Percentiles rank a stretch among this genome's conserved stretches.
Evolutionary conservation across 2,797 vertebrate genomes (phyloP).

Genomic region (Macropus fuliginosus): DNA sequence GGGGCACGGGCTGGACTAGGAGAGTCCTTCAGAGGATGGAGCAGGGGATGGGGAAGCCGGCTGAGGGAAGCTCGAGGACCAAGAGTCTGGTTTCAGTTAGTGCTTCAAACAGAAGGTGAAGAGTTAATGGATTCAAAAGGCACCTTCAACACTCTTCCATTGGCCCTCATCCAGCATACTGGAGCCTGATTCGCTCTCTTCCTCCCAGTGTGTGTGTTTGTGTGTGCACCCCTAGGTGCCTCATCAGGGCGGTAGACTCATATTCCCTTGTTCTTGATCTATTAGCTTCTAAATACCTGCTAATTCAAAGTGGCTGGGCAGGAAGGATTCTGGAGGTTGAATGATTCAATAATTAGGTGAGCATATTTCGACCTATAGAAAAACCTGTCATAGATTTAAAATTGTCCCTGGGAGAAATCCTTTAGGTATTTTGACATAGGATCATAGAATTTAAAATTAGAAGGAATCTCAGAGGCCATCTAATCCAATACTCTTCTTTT

Average conservation of each 20-base stretch:
- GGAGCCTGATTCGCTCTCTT: background rate
- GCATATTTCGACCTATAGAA: background rate
- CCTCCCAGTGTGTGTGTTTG: background rate
- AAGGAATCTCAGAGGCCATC: background rate
- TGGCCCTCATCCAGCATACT: background rate
- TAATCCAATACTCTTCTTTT: background rate
- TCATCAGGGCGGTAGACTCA: background rate
- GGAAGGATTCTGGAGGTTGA: background rate
- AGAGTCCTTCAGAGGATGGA: background rate
- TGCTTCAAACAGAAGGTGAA: conserved; percentile 14
- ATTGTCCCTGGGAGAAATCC: background rate
- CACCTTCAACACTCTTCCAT: background rate
- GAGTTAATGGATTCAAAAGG: background rate
- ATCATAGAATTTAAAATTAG: background rate
- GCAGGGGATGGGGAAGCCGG: background rate
- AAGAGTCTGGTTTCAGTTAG: background rate
- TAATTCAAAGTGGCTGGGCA: background rate
- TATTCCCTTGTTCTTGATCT: background rate
- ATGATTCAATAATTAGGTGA: background rate
- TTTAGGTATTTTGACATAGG: background rate
- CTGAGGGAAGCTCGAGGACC: background rate
- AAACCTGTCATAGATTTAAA: background rate
- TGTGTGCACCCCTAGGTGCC: conserved; percentile 1
- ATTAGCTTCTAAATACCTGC: background rate
- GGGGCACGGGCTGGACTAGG: background rate